Base-by-base conservation (phyloP, 1,140 invertebrate genomes). In the Spodoptera litura region DNA sequence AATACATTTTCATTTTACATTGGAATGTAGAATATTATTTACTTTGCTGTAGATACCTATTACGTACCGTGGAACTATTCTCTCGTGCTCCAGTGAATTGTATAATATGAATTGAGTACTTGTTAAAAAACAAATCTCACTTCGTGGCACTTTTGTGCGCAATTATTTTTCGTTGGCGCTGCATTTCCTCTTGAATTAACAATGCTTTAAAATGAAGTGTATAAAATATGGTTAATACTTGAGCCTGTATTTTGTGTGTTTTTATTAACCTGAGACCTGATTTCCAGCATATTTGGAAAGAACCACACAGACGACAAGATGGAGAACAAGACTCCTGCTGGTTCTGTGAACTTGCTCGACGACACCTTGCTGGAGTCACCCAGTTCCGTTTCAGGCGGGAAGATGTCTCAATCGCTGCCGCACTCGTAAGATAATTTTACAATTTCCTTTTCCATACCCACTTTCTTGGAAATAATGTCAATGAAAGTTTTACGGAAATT, bases 301-400 rank as follows among this genome's bases (percentile, higher is more conserved):
- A 86, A 85, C 71, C 86, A 88, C 58, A 80, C 83, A 3, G 90
- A 91, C 31, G 88, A 91, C 13, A 89, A 87, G 77, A 76, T 80
- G 70, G 88, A 88, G 5, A 89, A 86, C 35, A 89, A 87, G 79
- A 94, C 92, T 6, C 90, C 92, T 10, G 90, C 90, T 0, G 91
- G 91, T 0, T 94, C 91, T 1, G 91, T 94, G 9, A 95, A 94
- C 79, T 79, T 95, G 38, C 84, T 95, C 11, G 94, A 95, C 53
- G 94, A 95, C 81, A 95, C 94, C 11, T 70, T 94, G 56, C 77
- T 94, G 15, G 94, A 95, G 85, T 92, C 91, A 0, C 93, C 92
- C 3, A 83, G 86, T 51, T 88, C 92, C 5, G 83, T 89, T 35
- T 83, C 86, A 8, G 83, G 82, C 25, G 83, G 88, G 74, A 89